Base-by-base conservation (phyloP, 2,797 vertebrate genomes). In the Poecile montanus region DNA sequence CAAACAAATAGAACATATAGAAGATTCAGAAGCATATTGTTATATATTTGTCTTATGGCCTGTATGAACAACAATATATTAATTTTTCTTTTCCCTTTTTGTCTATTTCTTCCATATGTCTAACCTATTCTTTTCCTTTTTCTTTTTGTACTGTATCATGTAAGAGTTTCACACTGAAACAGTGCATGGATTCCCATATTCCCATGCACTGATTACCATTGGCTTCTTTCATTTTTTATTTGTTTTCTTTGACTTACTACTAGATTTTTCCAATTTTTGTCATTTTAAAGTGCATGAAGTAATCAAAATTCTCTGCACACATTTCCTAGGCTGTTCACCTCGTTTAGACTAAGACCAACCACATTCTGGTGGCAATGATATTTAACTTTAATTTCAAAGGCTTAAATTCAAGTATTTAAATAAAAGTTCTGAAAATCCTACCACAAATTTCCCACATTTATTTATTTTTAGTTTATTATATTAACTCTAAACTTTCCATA, bases 331-430 rank as follows among this genome's bases (percentile, higher is more conserved):
- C 50, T 84, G 45, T 40, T 95, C 56, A 77, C 40, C 68, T 84
- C 57, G 17, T 60, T 89, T 82, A 82, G 48, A 60, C 20, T 61
- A 87, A 57, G 84, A 63, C 26, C 44, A 89, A 53, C 5, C 62
- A 62, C n/a, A 83, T 89, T 80, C 32, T 93, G 75, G 62, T 89
- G 72, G 73, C 81, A 79, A 66, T 85, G 45, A 82, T 66, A 91
- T 89, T 96, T 91, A 89, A 86, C 76, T 89, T 86, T 89, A 54
- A 93, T 91, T 96, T 96, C 81, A 94, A 95, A 96, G 66, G 85
- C 80, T 74, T 95, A 85, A 88, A 85, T 96, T 61, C 17, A 84
- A 27, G 12, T 80, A 92, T 85, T 93, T 89, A 88, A 87, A 87
- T 88, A 74, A 85, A 72, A 57, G 56, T 79, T 88, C 40, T 68